phyloP scores from a whole-genome alignment of 2,113 vertebrate genomes.

The Planiliza haematocheilus region DNA sequence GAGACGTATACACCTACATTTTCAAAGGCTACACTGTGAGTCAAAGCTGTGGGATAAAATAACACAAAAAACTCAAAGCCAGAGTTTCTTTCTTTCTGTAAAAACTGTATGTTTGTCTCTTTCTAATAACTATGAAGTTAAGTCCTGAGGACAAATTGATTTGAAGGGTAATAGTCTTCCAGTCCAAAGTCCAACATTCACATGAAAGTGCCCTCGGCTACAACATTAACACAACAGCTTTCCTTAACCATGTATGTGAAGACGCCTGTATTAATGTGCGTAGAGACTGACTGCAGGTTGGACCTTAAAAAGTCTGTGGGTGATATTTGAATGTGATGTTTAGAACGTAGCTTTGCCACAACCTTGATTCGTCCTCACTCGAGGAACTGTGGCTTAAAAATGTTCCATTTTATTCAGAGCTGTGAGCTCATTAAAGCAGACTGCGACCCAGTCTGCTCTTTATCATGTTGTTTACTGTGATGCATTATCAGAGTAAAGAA shows the following conservation, averaged over 20 bases:
- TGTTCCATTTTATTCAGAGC: constrained; percentile 22
- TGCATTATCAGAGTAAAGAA: constrained; percentile 24
- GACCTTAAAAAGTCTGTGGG: constrained; percentile 8
- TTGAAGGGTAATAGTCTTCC: constrained; percentile 29
- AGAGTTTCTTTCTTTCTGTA: background rate
- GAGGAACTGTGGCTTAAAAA: constrained; percentile 32
- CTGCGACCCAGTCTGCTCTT: constrained; percentile 36
- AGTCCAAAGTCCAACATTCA: constrained; percentile 28
- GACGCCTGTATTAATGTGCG: constrained; percentile 6
- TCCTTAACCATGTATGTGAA: background rate
- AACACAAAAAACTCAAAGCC: background rate
- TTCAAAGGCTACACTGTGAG: background rate
- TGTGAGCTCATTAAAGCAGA: constrained; percentile 33
- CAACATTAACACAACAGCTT: background rate
- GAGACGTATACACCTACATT: background rate
- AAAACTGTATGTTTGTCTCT: background rate
- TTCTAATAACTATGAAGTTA: constrained; percentile 6
- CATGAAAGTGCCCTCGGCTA: constrained; percentile 1
- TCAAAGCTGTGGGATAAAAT: constrained; percentile 14
- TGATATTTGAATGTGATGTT: constrained; percentile 8
- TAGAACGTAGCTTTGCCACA: constrained; percentile 33
- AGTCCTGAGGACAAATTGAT: background rate
- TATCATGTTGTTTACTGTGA: constrained; percentile 36
- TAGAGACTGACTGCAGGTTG: background rate
- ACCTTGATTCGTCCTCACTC: background rate